Evolutionary conservation across 1,140 invertebrate genomes (phyloP).

Genomic region (Ostrea denselamellosa): DNA sequence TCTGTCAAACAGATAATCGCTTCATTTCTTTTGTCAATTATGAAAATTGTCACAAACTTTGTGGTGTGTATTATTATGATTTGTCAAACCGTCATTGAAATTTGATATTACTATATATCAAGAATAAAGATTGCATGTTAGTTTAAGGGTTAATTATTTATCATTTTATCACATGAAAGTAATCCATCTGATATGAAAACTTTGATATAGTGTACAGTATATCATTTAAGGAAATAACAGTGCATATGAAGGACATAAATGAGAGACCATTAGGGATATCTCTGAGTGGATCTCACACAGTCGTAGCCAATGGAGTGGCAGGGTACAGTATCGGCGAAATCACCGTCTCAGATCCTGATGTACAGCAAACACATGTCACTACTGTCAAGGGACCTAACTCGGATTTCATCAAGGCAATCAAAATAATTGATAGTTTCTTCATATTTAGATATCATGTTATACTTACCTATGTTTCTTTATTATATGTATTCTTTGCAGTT

Average conservation of each 20-base stretch:
- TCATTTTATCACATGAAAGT: too few species aligned
- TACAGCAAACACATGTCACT: conserved; percentile 61
- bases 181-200: not conserved
- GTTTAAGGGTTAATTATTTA: too few species aligned
- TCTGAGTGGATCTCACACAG: conserved; percentile 57
- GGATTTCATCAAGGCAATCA: conserved; percentile 62
- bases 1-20: too few species aligned
- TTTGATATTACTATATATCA: too few species aligned
- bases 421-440: not conserved
- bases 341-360: conserved; percentile 61
- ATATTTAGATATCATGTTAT: not conserved
- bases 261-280: conserved; percentile 64
- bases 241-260: conserved; percentile 63
- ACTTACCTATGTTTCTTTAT: not conserved
- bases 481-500: too few species aligned
- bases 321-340: conserved; percentile 58
- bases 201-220: not conserved
- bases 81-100: too few species aligned
- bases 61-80: too few species aligned
- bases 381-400: conserved; percentile 60
- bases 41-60: too few species aligned
- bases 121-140: too few species aligned
- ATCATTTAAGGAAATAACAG: conserved; percentile 54
- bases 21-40: too few species aligned
- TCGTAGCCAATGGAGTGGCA: conserved; percentile 53